These are phyloP conservation scores for Artibeus lituratus DNA, from an alignment of 2,797 vertebrate species.

Conservation along the genomic window DNA sequence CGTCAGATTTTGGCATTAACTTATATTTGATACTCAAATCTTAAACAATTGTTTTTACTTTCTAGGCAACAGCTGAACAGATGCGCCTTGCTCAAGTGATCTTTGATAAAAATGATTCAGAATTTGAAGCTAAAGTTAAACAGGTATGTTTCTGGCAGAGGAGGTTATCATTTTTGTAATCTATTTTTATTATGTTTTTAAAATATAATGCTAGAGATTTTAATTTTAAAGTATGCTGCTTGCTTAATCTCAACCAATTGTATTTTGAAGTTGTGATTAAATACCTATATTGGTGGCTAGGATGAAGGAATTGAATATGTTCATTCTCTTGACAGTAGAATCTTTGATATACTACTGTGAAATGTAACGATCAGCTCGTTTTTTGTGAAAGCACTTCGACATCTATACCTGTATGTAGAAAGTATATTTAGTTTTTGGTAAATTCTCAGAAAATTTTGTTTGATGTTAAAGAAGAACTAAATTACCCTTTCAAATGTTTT, in stretches of 20 bases:
- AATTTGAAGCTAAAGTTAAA: conserved; percentile 98
- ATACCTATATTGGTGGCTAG: background rate
- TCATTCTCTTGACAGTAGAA: background rate
- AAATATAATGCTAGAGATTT: conserved; percentile 28
- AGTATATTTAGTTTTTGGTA: background rate
- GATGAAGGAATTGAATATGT: background rate
- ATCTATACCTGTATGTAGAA: conserved; percentile 1
- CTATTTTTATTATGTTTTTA: background rate
- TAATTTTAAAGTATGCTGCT: background rate
- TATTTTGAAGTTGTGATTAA: background rate
- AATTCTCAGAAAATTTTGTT: conserved; percentile 41
- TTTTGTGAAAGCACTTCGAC: background rate
- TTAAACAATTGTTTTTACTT: conserved; percentile 60
- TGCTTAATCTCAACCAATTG: background rate
- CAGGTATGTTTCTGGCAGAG: conserved; percentile 86
- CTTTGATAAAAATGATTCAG: conserved; percentile 96
- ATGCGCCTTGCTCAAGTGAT: conserved; percentile 98
- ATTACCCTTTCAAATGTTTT: background rate
- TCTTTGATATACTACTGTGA: background rate
- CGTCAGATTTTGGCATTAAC: background rate
- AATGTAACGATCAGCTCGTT: background rate
- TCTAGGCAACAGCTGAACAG: conserved; percentile 97
- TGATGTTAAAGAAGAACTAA: background rate
- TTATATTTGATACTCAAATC: background rate
- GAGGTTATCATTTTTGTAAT: conserved; percentile 16